Base-by-base conservation (phyloP, 2,888 invertebrate species). In the Lacanobia wlatinum region DNA sequence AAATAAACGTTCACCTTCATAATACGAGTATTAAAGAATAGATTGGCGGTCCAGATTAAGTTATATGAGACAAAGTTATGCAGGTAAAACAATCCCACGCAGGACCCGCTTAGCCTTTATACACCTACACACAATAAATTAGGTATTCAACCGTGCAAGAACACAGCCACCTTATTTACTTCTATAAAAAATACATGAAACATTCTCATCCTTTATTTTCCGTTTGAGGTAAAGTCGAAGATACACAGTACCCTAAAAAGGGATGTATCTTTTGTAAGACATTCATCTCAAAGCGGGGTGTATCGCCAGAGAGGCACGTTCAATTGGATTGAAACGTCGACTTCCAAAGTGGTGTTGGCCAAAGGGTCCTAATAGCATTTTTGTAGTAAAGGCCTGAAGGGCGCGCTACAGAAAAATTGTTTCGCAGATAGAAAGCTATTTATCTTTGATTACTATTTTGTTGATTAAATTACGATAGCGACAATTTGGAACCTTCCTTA, bases 361-460 rank as follows among this genome's bases (percentile, higher is more conserved):
- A 89, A 89, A 92, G 90, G 92, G 92, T 89, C 93, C 90, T 94
- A 94, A 95, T 94, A 91, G 92, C 92, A 93, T 94, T 95, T 94
- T 90, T 93, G 89, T 90, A 91, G 92, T 83, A 83, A 88, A 89
- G 84, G 88, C 87, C 87, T 87, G 84, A 91, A 90, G 88, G 90
- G 89, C 84, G 80, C 84, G 86, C 88, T 87, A 84, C 87, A 90
- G 88, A 94, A 93, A 94, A 94, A 94, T 92, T 93, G 92, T 92
- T 93, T 92, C 89, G 85, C 88, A 88, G 89, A 90, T 88, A 88
- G 88, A 91, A 89, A 87, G 90, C 91, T 91, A 90, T 92, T 92
- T 92, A 90, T 90, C 89, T 91, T 88, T 91, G 91, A 93, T 94
- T 93, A 92, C 91, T 80, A 74, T 91, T 90, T 88, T 90, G 89